phyloP scores from a whole-genome alignment of 1,140 invertebrate species.

The Drosophila kikkawai region DNA sequence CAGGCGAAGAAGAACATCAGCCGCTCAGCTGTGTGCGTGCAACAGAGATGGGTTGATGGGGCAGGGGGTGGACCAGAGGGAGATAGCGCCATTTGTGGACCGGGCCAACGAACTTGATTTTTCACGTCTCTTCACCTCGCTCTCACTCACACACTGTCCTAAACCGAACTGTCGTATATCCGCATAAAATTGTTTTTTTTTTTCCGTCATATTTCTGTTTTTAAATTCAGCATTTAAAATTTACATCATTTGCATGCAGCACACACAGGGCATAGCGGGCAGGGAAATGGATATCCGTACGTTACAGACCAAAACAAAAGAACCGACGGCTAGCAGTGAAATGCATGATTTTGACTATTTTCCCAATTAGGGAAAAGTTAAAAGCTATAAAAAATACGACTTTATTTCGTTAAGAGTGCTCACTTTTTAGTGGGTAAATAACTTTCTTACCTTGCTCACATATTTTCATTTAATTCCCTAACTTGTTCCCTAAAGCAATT shows the following conservation, averaged over 20 bases:
- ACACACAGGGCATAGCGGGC: neutral
- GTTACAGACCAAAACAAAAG: slow-evolving; percentile 39
- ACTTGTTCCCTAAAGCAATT: neutral
- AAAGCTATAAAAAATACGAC: too few species aligned
- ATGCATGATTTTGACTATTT: slow-evolving; percentile 7
- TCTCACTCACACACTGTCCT: slow-evolving; percentile 11
- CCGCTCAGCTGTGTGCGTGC: slow-evolving; percentile 77
- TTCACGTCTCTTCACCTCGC: slow-evolving; percentile 53
- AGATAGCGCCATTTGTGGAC: slow-evolving; percentile 64
- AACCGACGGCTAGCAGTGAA: slow-evolving; percentile 25
- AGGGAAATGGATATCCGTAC: slow-evolving; percentile 3
- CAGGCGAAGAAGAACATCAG: slow-evolving; percentile 18
- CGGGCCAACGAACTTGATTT: slow-evolving; percentile 84
- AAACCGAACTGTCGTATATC: slow-evolving; percentile 27
- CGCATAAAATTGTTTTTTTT: slow-evolving; percentile 29
- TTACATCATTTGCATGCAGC: slow-evolving; percentile 47
- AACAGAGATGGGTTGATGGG: slow-evolving; percentile 29
- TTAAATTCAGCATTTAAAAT: slow-evolving; percentile 65
- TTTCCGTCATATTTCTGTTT: slow-evolving; percentile 56
- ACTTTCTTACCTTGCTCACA: too few species aligned
- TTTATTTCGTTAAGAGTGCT: neutral
- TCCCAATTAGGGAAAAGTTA: neutral
- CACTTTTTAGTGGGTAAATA: neutral
- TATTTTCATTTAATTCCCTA: too few species aligned
- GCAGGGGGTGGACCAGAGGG: slow-evolving; percentile 24